Evolutionary conservation across 2,797 vertebrate species (phyloP).

Genomic region (Lacerta bilineata): DNA sequence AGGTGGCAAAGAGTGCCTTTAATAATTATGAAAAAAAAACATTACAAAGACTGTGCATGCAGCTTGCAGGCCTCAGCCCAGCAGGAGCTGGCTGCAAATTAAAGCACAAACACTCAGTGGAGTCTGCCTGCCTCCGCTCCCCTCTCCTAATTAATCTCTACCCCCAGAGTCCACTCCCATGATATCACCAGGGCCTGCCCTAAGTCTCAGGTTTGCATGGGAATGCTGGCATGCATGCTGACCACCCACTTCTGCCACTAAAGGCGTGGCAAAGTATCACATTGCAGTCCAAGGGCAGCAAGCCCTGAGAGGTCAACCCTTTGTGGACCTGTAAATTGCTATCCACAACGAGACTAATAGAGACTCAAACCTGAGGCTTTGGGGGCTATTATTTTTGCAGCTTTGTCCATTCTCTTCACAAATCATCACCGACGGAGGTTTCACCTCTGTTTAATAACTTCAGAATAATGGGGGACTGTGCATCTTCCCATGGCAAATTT

Average conservation of each 20-base stretch:
- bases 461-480: constrained; percentile 1
- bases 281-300: too few species aligned
- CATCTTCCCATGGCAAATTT: neutral
- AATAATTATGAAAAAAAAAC: too few species aligned
- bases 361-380: neutral
- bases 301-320: neutral
- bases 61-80: too few species aligned
- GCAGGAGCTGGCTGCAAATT: too few species aligned
- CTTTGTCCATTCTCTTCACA: neutral
- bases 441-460: constrained; percentile 20
- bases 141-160: too few species aligned
- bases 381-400: neutral
- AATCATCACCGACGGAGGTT: neutral
- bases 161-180: too few species aligned
- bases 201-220: too few species aligned
- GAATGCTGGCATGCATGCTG: neutral
- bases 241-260: neutral
- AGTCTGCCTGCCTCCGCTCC: too few species aligned
- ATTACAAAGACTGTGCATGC: too few species aligned
- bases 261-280: neutral
- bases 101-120: too few species aligned
- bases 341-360: neutral
- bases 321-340: neutral
- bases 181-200: too few species aligned
- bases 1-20: too few species aligned